phyloP scores from a whole-genome alignment of 2,888 invertebrate genomes.

The Periphyllus acericola region DNA sequence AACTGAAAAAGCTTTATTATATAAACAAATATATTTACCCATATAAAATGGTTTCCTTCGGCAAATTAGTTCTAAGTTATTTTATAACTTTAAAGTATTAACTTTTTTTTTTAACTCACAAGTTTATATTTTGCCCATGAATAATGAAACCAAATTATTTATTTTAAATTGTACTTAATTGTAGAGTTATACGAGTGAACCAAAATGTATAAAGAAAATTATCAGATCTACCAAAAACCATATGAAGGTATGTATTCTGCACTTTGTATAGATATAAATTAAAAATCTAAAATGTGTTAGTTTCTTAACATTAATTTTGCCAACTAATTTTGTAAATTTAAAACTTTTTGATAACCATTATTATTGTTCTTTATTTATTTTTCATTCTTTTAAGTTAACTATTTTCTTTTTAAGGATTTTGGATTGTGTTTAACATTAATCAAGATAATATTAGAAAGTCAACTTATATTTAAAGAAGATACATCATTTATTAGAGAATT shows the following conservation, averaged over 20 bases:
- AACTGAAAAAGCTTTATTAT: not conserved
- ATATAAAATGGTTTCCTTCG: not conserved
- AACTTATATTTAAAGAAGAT: conserved; percentile 57
- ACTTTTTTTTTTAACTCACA: not conserved
- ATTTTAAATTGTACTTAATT: not conserved
- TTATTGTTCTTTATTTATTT: not conserved
- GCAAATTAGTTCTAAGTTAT: not conserved
- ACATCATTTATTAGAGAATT: conserved; percentile 45
- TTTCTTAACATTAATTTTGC: not conserved
- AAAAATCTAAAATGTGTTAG: not conserved
- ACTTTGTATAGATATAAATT: not conserved
- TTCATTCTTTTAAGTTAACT: not conserved
- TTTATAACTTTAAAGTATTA: not conserved
- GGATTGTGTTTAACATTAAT: conserved; percentile 40
- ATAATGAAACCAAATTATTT: not conserved
- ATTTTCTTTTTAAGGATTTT: conserved; percentile 42
- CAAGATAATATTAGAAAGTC: conserved; percentile 45
- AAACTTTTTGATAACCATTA: no score
- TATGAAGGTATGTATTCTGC: not conserved
- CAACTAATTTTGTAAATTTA: not conserved
- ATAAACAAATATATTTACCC: not conserved
- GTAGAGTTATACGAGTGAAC: not conserved
- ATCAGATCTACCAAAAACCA: not conserved
- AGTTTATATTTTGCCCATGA: not conserved
- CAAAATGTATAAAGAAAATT: conserved; percentile 8